Base-by-base conservation (phyloP, 2,113 vertebrate genomes). In the Sterna hirundo region DNA sequence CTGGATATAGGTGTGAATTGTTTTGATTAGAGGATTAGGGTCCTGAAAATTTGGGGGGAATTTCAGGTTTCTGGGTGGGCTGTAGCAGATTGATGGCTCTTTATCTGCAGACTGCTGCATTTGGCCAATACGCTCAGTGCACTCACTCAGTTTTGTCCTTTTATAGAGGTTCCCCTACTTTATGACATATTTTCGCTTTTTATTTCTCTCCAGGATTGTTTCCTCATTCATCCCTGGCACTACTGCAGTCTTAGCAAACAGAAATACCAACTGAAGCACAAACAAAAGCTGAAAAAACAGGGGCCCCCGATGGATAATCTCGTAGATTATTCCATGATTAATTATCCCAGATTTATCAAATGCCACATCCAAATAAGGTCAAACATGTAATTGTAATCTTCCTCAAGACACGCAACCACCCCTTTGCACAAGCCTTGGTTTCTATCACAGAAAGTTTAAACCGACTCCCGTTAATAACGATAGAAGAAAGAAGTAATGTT, bases 51-150 rank as follows among this genome's bases (percentile, higher is more conserved):
- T 21, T 57, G 71, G 17, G 49, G 57, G 64, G 30, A 82, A 52
- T 86, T 68, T 82, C 72, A 87, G 72, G 47, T 94, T 96, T 89
- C 83, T 92, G 91, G 77, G 95, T 95, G 94, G 94, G 83, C 94
- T 95, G 25, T 32, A 40, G 8, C 61, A 95, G 47, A 88, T 29
- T 69, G 58, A 92, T 65, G 46, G 40, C 30, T 91, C 86, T 92
- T 86, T 90, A 94, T 96, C 72, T 84, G 44, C 88, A 95, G 47
- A 20, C 26, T 84, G 52, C 69, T 91, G 77, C 58, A 36, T 91
- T 91, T 91, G 74, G 72, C 72, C 47, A 84, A 58, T 57, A 65
- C 1, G 5, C 65, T 90, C 70, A 61, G 40, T 23, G 30, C 12
- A 34, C 34, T 78, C 64, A 49, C 36, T 96, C 66, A 65, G 62